Base-by-base conservation (phyloP, 2,888 invertebrate genomes). In the Euclidia mi region DNA sequence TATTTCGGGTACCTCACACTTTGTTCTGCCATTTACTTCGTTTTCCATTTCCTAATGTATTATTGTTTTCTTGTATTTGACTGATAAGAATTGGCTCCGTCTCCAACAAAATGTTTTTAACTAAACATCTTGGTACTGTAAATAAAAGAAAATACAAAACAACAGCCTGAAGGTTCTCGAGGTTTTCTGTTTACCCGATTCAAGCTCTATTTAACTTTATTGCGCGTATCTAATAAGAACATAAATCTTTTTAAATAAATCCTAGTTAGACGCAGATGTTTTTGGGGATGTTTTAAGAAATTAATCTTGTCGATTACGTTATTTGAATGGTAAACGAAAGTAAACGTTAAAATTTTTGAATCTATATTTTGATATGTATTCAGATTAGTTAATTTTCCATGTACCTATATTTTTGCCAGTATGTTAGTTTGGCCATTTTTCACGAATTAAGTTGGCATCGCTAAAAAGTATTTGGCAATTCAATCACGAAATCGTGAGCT, bases 201-300 rank as follows among this genome's bases (percentile, higher is more conserved):
- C 45, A 46, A 46, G 34, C 40, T 20, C 40, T 52, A 34, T 52
- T 46, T 46, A 52, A 51, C 51, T 51, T 45, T 45, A 51, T 44
- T 34, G 25, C 15, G 25, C 34, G 40, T 12, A 32, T 38, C 31
- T 41, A 45, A 37, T 42, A 52, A 17, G 40, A 45, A 40, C 25
- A 45, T 45, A 51, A 51, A 44, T 32, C 34, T 40, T 45, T 34
- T 40, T 45, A 45, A 45, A 40, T 41, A 51, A 40, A 44, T 45
- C 31, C 12, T 32, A 12, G 46, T 14, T 29, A 28, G 38, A 29
- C 2, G 1, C 38, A 15, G 29, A 47, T 35, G 42, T 42, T 34
- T 45, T 37, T 3, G 18, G 34, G 32, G 10, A 25, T 42, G 35
- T 28, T 20, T 43, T 29, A 12, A 20, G 6, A n/a, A 28, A 17